These are phyloP conservation scores for Carassius carassius DNA, from an alignment of 2,113 vertebrate genomes.

Conservation along the genomic window DNA sequence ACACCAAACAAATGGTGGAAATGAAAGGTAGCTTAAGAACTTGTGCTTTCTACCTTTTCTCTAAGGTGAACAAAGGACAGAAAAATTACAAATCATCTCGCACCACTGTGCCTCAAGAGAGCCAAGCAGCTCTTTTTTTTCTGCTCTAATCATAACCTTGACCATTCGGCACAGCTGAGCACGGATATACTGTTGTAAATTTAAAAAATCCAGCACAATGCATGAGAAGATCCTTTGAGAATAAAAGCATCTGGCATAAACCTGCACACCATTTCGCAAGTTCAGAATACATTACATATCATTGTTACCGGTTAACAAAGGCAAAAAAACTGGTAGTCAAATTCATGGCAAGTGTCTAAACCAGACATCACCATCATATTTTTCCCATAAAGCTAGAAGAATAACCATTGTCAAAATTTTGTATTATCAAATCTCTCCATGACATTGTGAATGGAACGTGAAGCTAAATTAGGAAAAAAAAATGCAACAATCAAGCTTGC, in stretches of 20 bases:
- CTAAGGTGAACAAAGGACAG: conserved; percentile 3
- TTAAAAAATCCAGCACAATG: conserved; percentile 27
- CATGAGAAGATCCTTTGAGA: conserved; percentile 16
- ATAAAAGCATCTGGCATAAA: conserved; percentile 43
- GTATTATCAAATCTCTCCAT: not conserved
- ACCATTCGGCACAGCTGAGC: conserved; percentile 29
- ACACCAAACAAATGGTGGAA: conserved; percentile 7
- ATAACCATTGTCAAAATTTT: not conserved
- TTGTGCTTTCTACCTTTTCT: not conserved
- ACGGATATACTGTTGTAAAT: conserved; percentile 24
- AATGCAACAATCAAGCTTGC: conserved; percentile 54
- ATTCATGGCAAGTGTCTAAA: conserved; percentile 25
- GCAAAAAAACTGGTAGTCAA: conserved; percentile 33
- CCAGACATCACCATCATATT: not conserved
- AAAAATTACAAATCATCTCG: not conserved
- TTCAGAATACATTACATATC: conserved; percentile 52
- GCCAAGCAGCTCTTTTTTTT: not conserved
- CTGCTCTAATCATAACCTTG: conserved; percentile 51
- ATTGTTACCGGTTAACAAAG: conserved; percentile 55
- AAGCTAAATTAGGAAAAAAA: not conserved
- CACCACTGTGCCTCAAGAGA: conserved; percentile 10
- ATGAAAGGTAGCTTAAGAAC: not conserved
- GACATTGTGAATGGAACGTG: conserved; percentile 25
- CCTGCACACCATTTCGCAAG: conserved; percentile 47
- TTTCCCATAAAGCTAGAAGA: not conserved